A percentile compares a stretch with the other conserved stretches of the same genome.
phyloP scores from a whole-genome alignment of 2,113 vertebrate species.

The Zootoca vivipara region DNA sequence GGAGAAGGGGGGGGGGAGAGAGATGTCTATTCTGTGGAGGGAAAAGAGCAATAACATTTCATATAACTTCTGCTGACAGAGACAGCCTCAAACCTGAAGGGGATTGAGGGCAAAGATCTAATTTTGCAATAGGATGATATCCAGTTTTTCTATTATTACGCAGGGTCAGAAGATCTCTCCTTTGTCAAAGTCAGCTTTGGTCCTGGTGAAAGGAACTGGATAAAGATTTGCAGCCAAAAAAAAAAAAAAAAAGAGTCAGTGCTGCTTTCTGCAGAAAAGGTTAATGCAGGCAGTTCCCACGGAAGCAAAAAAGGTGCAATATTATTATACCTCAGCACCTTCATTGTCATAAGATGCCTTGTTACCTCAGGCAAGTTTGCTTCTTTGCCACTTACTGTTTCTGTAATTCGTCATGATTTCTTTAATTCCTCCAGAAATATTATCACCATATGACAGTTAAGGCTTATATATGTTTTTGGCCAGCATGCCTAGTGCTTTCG shows the following conservation, averaged over 20 bases:
- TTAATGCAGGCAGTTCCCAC: background rate
- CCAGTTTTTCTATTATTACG: constrained; percentile 25
- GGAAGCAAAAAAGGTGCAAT: background rate
- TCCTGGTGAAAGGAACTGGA: background rate
- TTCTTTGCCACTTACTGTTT: background rate
- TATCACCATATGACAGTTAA: background rate
- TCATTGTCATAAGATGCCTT: background rate
- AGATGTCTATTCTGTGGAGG: background rate
- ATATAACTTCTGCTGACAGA: constrained; percentile 17
- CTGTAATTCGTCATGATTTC: background rate
- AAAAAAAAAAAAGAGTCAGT: background rate
- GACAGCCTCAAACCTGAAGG: background rate
- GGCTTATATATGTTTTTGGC: background rate
- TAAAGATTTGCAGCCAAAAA: background rate
- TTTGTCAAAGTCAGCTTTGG: constrained; percentile 1
- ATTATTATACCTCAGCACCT: background rate
- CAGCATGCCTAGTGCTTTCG: background rate
- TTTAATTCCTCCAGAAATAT: background rate
- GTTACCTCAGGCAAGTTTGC: background rate
- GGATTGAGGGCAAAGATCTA: background rate
- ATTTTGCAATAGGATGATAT: constrained; percentile 10
- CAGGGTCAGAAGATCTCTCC: constrained; percentile 13
- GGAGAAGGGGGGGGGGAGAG: background rate
- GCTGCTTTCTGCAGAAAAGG: background rate
- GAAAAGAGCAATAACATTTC: constrained; percentile 32